Base-by-base conservation (phyloP, 2,888 invertebrate genomes). In the Drosophila fungiperda region DNA sequence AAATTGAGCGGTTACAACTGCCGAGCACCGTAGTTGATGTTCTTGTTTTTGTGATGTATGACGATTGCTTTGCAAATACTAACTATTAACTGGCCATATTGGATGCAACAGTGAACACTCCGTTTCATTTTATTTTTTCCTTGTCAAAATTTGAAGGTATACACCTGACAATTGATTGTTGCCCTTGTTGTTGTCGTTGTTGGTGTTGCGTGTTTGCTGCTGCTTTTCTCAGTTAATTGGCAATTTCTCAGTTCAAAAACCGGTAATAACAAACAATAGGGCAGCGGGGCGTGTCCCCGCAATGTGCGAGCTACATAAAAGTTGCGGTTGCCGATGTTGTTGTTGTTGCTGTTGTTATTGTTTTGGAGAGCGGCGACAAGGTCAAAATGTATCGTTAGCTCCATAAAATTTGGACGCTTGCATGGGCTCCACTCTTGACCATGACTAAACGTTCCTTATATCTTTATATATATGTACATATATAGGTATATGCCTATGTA, bases 361-460 rank as follows among this genome's bases (percentile, higher is more conserved):
- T 40, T 45, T n/a, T 71, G 49, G 73, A 71, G 75, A 77, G 78
- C 70, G 76, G 54, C 50, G 76, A 72, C 85, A 85, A 85, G 85
- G 85, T 89, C 89, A 77, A 64, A 59, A 59, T 57, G 68, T 54
- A 82, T 73, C 68, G 73, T 79, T 73, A 80, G 78, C 71, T 55
- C 63, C 57, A 71, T 55, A 62, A 36, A 57, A 65, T 59, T 73
- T 73, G 55, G 48, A 42, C 58, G 53, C 52, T 70, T 78, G 57
- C 57, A 77, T 53, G 68, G 61, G 65, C 67, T 66, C 57, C 57
- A 76, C 58, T 68, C 73, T 79, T 69, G 61, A 60, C 49, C 71
- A 76, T 53, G 57, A 15, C 42, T 40, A 61, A 54, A 61, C 35
- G 35, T 52, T n/a, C 26, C 57, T 35, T 23, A 54, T 54, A 9